Evolutionary conservation across 2,888 invertebrate genomes (phyloP).

Genomic region (Exocentrus adspersus): DNA sequence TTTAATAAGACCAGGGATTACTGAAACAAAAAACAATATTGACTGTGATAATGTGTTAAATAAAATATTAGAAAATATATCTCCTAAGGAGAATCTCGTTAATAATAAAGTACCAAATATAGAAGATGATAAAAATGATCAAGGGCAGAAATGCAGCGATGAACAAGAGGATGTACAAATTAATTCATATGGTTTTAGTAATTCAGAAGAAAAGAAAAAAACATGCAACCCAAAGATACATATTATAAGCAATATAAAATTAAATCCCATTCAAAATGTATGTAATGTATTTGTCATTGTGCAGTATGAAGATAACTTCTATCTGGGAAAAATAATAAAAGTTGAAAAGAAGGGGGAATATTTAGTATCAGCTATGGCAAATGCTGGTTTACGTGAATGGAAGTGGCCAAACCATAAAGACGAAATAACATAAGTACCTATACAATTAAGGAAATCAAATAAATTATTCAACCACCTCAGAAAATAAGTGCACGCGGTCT

Average conservation of each 20-base stretch:
- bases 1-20: background rate
- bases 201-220: no score
- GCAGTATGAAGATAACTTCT: background rate
- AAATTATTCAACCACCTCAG: background rate
- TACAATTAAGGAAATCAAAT: background rate
- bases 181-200: no score
- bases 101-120: background rate
- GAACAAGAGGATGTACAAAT: background rate
- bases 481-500: conserved; percentile 2
- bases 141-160: background rate
- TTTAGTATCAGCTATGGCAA: background rate
- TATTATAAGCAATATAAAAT: background rate
- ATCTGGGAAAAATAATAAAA: background rate
- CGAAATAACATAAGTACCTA: background rate
- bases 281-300: background rate
- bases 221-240: background rate
- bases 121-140: background rate
- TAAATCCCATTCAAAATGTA: background rate
- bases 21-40: background rate
- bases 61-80: background rate
- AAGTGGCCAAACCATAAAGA: conserved; percentile 4
- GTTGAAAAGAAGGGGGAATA: background rate
- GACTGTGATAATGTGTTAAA: background rate
- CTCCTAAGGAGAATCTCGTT: background rate
- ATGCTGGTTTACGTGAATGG: background rate